A percentile compares a stretch with the other conserved stretches of the same genome.
These are phyloP conservation scores for Acropternis orthonyx DNA, from an alignment of 2,797 vertebrate species.

Conservation along the genomic window DNA sequence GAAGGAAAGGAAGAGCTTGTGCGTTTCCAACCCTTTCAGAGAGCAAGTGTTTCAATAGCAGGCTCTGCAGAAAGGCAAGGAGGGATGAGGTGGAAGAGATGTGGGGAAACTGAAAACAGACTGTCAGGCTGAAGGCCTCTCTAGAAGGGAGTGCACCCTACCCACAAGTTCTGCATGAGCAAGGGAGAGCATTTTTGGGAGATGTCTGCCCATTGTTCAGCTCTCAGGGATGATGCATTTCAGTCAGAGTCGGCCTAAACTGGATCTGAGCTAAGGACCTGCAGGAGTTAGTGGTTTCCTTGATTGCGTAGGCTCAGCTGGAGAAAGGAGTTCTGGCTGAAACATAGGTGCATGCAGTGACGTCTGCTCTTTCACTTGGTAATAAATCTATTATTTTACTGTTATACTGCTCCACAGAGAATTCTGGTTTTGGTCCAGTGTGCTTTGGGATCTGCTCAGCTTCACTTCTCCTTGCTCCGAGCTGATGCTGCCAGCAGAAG, in stretches of 20 bases:
- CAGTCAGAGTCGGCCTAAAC: neutral
- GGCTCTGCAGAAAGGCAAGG: neutral
- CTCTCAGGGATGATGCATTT: neutral
- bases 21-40: neutral
- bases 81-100: neutral
- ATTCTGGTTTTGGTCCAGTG: conserved; percentile 43
- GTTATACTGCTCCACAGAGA: neutral
- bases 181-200: neutral
- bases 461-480: conserved; percentile 11
- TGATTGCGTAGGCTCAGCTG: conserved; percentile 10
- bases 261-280: conserved; percentile 1
- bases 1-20: neutral
- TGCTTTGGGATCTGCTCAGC: conserved; percentile 34
- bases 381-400: conserved; percentile 55
- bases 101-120: neutral
- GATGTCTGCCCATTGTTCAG: neutral
- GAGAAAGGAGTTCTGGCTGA: conserved; percentile 45
- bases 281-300: conserved; percentile 42
- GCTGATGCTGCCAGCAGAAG: conserved; percentile 20
- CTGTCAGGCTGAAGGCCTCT: neutral
- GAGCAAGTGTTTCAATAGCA: neutral
- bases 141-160: neutral
- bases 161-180: accelerated
- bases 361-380: conserved; percentile 37
- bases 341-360: conserved; percentile 8